Evolutionary conservation across 2,888 invertebrate genomes (phyloP).

Genomic region (Sphecodes monilicornis): DNA sequence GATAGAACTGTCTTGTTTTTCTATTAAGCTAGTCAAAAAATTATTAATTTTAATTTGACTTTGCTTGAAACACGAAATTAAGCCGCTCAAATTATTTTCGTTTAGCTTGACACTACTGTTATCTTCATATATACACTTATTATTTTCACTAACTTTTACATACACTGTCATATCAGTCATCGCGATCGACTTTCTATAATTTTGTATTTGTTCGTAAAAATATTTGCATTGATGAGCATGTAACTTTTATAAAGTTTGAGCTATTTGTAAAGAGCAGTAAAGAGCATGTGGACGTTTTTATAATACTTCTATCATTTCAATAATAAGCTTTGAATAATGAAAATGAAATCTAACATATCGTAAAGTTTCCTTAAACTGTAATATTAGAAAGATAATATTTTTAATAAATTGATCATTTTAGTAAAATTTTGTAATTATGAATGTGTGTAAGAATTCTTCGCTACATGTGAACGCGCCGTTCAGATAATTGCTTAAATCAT

Average conservation of each 20-base stretch:
- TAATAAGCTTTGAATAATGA: background rate
- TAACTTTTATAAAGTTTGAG: conserved; percentile 14
- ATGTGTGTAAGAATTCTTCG: background rate
- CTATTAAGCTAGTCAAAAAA: conserved; percentile 76
- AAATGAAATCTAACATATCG: background rate
- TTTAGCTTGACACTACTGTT: conserved; percentile 22
- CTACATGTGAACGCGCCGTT: background rate
- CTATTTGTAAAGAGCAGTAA: background rate
- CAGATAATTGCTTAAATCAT: no score
- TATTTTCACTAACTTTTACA: conserved; percentile 64
- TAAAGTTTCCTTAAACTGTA: background rate
- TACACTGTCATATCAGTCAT: conserved; percentile 48
- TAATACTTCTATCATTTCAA: background rate
- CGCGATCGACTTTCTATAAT: conserved; percentile 2
- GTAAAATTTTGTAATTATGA: background rate
- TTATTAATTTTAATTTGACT: conserved; percentile 76
- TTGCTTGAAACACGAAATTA: conserved; percentile 72
- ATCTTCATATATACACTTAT: conserved; percentile 61
- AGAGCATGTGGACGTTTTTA: background rate
- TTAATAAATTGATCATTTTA: background rate
- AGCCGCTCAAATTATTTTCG: conserved; percentile 61
- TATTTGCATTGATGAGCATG: conserved; percentile 21
- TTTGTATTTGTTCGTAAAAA: background rate
- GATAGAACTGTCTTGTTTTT: conserved; percentile 41
- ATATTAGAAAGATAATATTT: background rate